A percentile compares a stretch with the other conserved stretches of the same genome.
These are phyloP conservation scores for Eidolon dupreanum DNA, from an alignment of 2,797 vertebrate species.

Conservation along the genomic window DNA sequence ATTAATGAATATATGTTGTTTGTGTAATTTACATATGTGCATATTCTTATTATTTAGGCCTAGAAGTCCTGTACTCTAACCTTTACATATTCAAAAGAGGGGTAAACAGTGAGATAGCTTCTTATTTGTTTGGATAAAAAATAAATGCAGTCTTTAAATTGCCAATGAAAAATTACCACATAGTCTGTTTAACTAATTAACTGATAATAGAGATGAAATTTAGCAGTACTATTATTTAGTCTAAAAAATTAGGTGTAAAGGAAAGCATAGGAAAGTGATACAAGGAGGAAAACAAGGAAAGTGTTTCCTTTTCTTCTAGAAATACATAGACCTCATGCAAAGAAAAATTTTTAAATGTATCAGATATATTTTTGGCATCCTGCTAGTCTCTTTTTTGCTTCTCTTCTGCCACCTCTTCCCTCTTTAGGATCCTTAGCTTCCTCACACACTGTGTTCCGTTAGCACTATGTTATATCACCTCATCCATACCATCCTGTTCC, in stretches of 20 bases:
- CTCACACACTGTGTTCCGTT: not conserved
- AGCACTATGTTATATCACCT: not conserved
- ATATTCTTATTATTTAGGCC: constrained; percentile 29
- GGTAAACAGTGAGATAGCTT: not conserved
- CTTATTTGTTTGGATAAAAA: constrained; percentile 13
- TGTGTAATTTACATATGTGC: not conserved
- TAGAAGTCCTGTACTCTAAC: not conserved
- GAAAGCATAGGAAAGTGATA: not conserved
- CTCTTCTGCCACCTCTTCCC: not conserved
- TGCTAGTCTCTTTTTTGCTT: not conserved
- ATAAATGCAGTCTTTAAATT: constrained; percentile 4
- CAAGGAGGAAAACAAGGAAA: not conserved
- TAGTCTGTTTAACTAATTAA: not conserved
- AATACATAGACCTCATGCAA: not conserved
- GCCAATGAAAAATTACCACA: not conserved
- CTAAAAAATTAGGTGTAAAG: not conserved
- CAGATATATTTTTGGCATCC: not conserved
- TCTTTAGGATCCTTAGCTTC: not conserved
- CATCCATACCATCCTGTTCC: no score
- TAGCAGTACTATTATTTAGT: not conserved
- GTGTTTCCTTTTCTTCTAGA: not conserved
- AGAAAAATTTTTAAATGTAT: not conserved
- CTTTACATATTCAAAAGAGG: not conserved
- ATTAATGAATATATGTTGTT: not conserved
- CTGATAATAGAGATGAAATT: constrained; percentile 10